Base-by-base conservation (phyloP, 2,113 vertebrate genomes). In the Loxodonta africana region DNA sequence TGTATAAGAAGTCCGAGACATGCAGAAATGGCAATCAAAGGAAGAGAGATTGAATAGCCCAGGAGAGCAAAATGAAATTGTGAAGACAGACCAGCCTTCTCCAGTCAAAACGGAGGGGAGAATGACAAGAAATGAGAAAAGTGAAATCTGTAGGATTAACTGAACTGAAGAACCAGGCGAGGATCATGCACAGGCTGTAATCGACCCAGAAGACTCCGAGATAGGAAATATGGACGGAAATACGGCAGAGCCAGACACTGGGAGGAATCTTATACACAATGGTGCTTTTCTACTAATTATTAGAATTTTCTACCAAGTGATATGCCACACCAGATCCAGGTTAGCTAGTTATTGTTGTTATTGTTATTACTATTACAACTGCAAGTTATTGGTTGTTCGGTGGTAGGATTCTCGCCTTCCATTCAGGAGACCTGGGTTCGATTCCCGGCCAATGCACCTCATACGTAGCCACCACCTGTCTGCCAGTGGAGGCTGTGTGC, bases 161-260 rank as follows among this genome's bases (percentile, higher is more conserved):
- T 44, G 2, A 26, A 23, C 21, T n/a, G 33, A 1, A 30, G 76
- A 48, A 17, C 14, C 46, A 6, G 73, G 8, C 23, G 37, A 60
- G 33, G 5, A 1, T n/a, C 5, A 2, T 25, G 25, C 21, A 23
- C 14, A 2, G 25, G 33, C 0, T 0, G 4, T 3, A 25, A 26
- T 21, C 2, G 21, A 33, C 28, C 41, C 15, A 33, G 48, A 71
- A 12, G 1, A 28, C 20, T 44, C 65, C 2, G 0, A 44, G 69
- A 33, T 2, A 51, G 60, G 74, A 91, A 48, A 57, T 46, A 14
- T 1, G 9, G 25, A 21, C 30, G 14, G 0, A 23, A 15, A 12
- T 0, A 2, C 25, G 51, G 77, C 77, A 53, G 17, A 71, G 69
- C 0, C 14, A 41, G 76, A 4, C 15, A 0, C 0, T 57, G 4